Percentiles rank a stretch among this genome's conserved stretches.
These are phyloP conservation scores for Euura saliciscinereae DNA, from an alignment of 1,140 invertebrate species.

Conservation along the genomic window DNA sequence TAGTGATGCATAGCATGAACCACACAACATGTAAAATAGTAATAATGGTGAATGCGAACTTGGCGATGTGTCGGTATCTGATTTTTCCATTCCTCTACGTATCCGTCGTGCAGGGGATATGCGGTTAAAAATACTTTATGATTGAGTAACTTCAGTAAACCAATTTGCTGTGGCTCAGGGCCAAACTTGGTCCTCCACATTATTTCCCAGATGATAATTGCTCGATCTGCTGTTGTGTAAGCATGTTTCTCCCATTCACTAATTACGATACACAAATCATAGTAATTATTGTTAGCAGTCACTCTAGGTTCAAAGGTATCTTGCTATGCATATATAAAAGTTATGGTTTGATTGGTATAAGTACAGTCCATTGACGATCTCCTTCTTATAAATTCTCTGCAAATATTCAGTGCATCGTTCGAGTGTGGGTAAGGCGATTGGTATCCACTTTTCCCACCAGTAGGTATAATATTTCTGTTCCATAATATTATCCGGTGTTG, in stretches of 20 bases:
- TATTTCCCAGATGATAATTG: constrained; percentile 33
- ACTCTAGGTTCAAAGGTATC: too few species aligned
- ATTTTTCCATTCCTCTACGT: constrained; percentile 46
- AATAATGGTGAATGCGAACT: constrained; percentile 10
- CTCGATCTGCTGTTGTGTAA: constrained; percentile 33
- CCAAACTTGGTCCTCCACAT: constrained; percentile 33
- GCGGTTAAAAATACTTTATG: constrained; percentile 64
- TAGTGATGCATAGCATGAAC: not conserved
- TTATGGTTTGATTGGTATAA: not conserved
- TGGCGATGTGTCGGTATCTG: constrained; percentile 40
- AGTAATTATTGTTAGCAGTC: too few species aligned
- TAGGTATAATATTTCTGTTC: not conserved
- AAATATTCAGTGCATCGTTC: not conserved
- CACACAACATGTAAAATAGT: constrained; percentile 1
- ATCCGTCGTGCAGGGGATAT: constrained; percentile 70
- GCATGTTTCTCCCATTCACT: constrained; percentile 3
- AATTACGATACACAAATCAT: not conserved
- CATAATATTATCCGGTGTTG: constrained; percentile 1
- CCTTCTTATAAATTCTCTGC: not conserved
- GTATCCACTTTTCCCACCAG: not conserved
- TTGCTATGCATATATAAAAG: too few species aligned
- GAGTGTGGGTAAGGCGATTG: not conserved
- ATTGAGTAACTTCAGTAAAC: constrained; percentile 64
- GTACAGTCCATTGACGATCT: constrained; percentile 1
- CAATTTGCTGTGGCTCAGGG: constrained; percentile 44